Evolutionary conservation across 2,797 vertebrate genomes (phyloP).

Genomic region (Amazona ochrocephala): DNA sequence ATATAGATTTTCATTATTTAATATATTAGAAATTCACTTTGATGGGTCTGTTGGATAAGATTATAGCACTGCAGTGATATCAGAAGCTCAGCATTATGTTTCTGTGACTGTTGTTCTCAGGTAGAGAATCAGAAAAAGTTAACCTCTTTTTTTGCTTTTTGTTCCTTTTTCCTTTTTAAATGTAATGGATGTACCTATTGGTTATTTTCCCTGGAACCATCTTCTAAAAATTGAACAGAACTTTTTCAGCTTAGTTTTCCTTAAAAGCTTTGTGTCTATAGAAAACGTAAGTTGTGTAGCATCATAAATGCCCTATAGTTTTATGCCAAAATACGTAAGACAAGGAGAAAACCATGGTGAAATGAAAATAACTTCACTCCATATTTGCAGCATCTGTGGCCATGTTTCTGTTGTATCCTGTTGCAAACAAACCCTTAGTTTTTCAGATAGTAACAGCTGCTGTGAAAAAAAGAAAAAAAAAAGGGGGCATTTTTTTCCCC

Average conservation of each 20-base stretch:
- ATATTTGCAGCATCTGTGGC: not conserved
- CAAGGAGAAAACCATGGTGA: not conserved
- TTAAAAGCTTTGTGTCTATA: not conserved
- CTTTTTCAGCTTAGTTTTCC: not conserved
- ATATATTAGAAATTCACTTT: slow-evolving; percentile 11
- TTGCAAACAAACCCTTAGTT: not conserved
- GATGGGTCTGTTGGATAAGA: not conserved
- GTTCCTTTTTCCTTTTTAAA: not conserved
- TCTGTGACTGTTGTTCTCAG: not conserved
- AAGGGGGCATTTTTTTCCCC: not conserved
- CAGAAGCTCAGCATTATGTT: slow-evolving; percentile 9
- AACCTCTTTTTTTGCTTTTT: not conserved
- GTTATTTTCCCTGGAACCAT: not conserved
- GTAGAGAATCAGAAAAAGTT: not conserved
- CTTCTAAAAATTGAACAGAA: not conserved
- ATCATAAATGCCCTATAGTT: not conserved
- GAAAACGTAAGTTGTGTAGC: not conserved
- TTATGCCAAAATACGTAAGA: not conserved
- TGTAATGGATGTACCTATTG: not conserved
- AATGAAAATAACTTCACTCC: not conserved
- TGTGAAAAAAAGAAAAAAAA: not conserved
- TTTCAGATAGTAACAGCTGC: not conserved
- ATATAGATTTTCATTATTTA: not conserved
- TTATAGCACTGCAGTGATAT: not conserved
- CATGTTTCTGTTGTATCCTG: not conserved